Conservation (phyloP, 2,797 vertebrate genomes). For the Hemibagrus guttatus region DNA sequence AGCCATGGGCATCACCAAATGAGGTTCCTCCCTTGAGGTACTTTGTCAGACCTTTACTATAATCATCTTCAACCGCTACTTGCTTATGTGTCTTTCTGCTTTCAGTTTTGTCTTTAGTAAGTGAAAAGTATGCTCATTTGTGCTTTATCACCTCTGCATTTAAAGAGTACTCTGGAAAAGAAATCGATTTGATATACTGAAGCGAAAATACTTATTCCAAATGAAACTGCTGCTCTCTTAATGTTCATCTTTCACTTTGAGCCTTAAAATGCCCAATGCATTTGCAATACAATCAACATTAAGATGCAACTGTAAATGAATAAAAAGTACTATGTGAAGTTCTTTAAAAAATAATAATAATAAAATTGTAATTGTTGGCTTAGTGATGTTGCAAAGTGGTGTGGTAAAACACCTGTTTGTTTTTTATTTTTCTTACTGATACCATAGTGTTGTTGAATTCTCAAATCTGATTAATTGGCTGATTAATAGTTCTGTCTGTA, state of each 20-base stretch:
- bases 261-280: neutral
- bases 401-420: neutral
- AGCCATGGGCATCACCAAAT: neutral
- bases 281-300: neutral
- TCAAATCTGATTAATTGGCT: neutral
- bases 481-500: neutral
- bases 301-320: neutral
- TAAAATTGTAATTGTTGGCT: neutral
- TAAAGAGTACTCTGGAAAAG: neutral
- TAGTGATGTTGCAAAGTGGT: neutral
- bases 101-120: neutral
- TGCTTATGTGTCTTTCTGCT: neutral
- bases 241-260: neutral
- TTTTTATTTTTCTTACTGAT: neutral
- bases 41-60: neutral
- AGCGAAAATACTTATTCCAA: too few relatives aligned
- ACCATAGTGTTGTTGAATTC: neutral
- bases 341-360: neutral
- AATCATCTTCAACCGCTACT: neutral
- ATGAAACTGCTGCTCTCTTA: neutral
- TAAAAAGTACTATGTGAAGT: neutral
- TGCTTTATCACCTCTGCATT: neutral
- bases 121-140: too few relatives aligned
- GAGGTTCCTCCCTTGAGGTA: too few relatives aligned
- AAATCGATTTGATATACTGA: neutral